These are phyloP conservation scores for Picus viridis DNA, from an alignment of 2,797 vertebrate genomes.

Conservation along the genomic window DNA sequence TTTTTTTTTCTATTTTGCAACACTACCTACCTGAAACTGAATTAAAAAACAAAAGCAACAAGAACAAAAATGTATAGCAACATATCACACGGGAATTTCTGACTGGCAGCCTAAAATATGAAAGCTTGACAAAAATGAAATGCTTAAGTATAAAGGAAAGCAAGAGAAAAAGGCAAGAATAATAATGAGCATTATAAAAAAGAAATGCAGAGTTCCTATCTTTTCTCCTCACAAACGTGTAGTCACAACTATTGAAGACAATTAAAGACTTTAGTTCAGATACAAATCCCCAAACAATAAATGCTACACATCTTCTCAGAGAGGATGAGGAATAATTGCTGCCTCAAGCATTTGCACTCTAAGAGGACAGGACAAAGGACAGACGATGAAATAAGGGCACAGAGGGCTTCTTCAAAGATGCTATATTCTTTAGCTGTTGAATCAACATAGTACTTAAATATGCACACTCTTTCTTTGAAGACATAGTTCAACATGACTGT, in stretches of 20 bases:
- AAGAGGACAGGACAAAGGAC: constrained; percentile 20
- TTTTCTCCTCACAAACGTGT: neutral
- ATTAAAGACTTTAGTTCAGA: constrained; percentile 28
- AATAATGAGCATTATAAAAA: constrained; percentile 33
- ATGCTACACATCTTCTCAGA: neutral
- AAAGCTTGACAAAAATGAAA: constrained; percentile 21
- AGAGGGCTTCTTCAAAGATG: neutral
- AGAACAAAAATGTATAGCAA: neutral
- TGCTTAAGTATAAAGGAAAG: constrained; percentile 1
- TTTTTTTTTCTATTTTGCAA: neutral
- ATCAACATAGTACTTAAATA: constrained; percentile 27
- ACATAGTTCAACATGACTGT: neutral
- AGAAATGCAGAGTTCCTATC: neutral
- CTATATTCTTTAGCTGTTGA: neutral
- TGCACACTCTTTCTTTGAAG: neutral
- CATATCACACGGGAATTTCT: neutral
- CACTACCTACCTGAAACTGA: neutral
- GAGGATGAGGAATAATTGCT: constrained; percentile 8
- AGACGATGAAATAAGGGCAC: constrained; percentile 21
- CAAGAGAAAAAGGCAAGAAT: constrained; percentile 31
- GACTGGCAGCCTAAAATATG: neutral
- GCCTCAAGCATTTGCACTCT: neutral
- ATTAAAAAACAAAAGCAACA: neutral
- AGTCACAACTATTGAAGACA: constrained; percentile 10
- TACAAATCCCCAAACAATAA: constrained; percentile 21